Evolutionary conservation across 1,140 invertebrate genomes (phyloP), one percentile per base, ranked within the genome.

Genomic region (Vanessa tameamea): DNA sequence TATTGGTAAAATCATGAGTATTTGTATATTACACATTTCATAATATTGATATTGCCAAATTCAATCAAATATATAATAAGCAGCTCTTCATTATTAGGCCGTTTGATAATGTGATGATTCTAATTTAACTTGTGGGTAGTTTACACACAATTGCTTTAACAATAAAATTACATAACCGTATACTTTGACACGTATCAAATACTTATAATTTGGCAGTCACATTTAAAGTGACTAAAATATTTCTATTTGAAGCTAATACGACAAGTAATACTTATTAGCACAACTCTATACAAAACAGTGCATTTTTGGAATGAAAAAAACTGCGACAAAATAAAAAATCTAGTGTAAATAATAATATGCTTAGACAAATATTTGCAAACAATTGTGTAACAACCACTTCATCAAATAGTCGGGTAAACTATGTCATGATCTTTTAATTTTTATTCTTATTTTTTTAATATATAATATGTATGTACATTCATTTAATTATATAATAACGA

Each of bases 131-230:
- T 57, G 20, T 20, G 26, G 31, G 31, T 15, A 61, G 26, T 61
- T 61, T 61, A 31, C 31, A 69, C 65, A 69, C 75, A 65, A 43
- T 64, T 47, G n/a, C n/a, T 51, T 68, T 47, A 64, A 61, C 59
- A 67, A 70, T 69, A 55, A 55, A 63, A 48, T 67, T 69, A 69
- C n/a, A 64, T 64, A 47, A 55, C 37, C 37, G 50, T 75, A 73
- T 76, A 82, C 74, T 71, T 83, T 83, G 80, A 84, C 80, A 86
- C 82, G 53, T 77, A 77, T 77, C 68, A 85, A 85, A 85, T 57
- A 87, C 85, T 87, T 82, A 80, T 64, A 26, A 81, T 86, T 86
- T 85, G 84, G 86, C 86, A 86, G 83, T 83, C 83, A 82, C 80
- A 81, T 79, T 82, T 78, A 79, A 76, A 63, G 68, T 65, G 20